Percentiles rank a stretch among this genome's conserved stretches.
Conservation (phyloP, 2,113 vertebrate genomes). For the Salvelinus fontinalis region DNA sequence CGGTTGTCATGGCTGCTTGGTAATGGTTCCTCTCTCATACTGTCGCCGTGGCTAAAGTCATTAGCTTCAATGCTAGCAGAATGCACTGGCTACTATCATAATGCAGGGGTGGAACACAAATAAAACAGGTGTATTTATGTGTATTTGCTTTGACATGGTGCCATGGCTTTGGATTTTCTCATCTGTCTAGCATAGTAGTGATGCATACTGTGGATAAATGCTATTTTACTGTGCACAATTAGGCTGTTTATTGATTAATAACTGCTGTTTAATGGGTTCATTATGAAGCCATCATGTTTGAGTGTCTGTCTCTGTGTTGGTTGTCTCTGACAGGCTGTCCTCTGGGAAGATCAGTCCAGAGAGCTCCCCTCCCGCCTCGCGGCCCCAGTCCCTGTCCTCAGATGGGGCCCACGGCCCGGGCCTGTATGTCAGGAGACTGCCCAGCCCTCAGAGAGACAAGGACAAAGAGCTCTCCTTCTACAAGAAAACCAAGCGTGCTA, state of each 20-base stretch:
- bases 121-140: constrained; percentile 33
- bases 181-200: constrained; percentile 27
- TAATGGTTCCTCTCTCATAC: constrained; percentile 51
- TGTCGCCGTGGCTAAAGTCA: constrained; percentile 51
- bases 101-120: constrained; percentile 32
- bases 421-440: constrained; percentile 87
- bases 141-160: constrained; percentile 34
- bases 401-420: constrained; percentile 83
- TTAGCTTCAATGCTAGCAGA: constrained; percentile 50
- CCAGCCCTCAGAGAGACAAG: constrained; percentile 90
- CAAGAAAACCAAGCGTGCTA: constrained; percentile 98
- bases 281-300: constrained; percentile 19
- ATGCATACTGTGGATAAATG: constrained; percentile 15
- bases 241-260: not conserved
- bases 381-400: constrained; percentile 89
- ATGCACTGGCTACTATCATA: constrained; percentile 48
- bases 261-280: not conserved
- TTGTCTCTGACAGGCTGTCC: constrained; percentile 82
- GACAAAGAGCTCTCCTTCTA: constrained; percentile 90
- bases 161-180: constrained; percentile 53
- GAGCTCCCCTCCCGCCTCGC: constrained; percentile 86
- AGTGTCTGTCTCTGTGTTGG: constrained; percentile 40
- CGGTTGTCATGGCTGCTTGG: constrained; percentile 56
- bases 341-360: constrained; percentile 98
- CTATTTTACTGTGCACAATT: not conserved